Evolutionary conservation across 2,113 vertebrate genomes (phyloP).

Genomic region (Rhipidura dahli): DNA sequence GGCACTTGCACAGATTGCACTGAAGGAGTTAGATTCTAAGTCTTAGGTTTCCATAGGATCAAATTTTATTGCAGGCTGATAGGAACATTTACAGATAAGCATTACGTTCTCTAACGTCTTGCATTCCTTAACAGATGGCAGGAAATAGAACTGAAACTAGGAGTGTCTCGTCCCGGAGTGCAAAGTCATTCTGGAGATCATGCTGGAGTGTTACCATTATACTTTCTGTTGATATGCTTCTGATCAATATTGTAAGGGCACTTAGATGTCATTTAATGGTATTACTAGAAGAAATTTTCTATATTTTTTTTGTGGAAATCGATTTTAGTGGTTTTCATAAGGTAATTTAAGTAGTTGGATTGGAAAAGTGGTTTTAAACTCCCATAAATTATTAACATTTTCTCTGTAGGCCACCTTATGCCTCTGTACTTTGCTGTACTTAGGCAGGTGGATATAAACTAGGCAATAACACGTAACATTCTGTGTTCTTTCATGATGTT

Average conservation of each 20-base stretch:
- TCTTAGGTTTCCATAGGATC: neutral
- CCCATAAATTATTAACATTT: constrained; percentile 23
- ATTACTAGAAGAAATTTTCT: neutral
- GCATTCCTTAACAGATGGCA: neutral
- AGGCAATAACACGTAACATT: neutral
- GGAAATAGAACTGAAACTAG: neutral
- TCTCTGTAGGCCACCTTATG: neutral
- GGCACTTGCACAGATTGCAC: neutral
- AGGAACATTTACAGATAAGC: neutral
- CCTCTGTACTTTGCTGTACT: neutral
- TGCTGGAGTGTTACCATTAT: neutral
- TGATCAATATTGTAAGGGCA: neutral
- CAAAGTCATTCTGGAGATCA: neutral
- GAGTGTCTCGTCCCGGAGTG: neutral
- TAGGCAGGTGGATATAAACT: neutral
- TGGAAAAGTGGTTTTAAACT: neutral
- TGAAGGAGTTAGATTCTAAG: neutral
- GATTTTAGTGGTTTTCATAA: neutral
- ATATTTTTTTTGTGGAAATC: neutral
- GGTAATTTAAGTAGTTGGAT: neutral
- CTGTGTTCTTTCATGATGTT: neutral
- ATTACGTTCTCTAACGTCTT: neutral
- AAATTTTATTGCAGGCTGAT: neutral
- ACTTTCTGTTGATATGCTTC: neutral
- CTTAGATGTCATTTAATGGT: neutral